Percentiles rank a stretch among this genome's conserved stretches.
phyloP scores from a whole-genome alignment of 2,113 vertebrate species.

The Tautogolabrus adspersus region DNA sequence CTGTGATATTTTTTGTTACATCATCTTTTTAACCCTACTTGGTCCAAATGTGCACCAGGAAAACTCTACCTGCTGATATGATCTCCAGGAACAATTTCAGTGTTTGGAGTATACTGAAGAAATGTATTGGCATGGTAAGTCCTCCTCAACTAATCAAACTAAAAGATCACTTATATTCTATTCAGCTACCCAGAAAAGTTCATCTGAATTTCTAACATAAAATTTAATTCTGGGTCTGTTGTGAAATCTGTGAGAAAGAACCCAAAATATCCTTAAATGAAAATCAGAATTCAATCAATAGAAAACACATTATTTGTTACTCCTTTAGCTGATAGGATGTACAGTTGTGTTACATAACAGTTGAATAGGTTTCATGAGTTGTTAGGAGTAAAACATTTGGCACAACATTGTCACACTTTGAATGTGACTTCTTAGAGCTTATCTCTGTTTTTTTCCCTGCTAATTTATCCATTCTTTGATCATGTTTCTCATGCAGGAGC shows the following conservation, averaged over 20 bases:
- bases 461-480: not conserved
- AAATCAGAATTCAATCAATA: not conserved
- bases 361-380: not conserved
- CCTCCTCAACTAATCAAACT: not conserved
- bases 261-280: constrained; percentile 11
- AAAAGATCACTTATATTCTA: not conserved
- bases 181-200: not conserved
- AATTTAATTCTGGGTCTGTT: not conserved
- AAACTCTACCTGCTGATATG: constrained; percentile 91
- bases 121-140: constrained; percentile 97
- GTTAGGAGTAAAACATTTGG: not conserved
- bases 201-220: not conserved
- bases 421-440: not conserved
- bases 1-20: not conserved
- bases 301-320: not conserved
- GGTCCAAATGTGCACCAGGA: constrained; percentile 79
- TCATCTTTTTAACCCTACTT: not conserved
- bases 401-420: not conserved
- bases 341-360: not conserved
- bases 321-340: not conserved
- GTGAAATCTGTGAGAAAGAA: not conserved
- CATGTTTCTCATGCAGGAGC: constrained; percentile 82
- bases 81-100: constrained; percentile 96
- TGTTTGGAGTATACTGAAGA: constrained; percentile 95
- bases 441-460: not conserved